Base-by-base conservation (phyloP, 2,113 vertebrate species). In the Nesogale talazaci region DNA sequence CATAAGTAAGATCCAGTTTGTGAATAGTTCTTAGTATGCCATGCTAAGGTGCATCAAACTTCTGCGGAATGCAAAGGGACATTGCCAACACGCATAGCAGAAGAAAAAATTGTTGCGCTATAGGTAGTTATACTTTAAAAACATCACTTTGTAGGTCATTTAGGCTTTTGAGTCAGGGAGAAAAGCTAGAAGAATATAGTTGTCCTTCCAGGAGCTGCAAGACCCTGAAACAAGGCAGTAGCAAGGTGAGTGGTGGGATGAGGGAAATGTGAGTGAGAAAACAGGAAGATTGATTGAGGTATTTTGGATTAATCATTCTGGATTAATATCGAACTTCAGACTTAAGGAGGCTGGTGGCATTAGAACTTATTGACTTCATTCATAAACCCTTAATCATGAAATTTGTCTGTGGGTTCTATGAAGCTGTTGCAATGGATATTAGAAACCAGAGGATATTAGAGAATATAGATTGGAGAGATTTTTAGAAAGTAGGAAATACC, bases 71-170 rank as follows among this genome's bases (percentile, higher is more conserved):
- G 29, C 76, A 56, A 77, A 29, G n/a, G 61, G 59, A 31, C 81
- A 29, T 23, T 85, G 63, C 56, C 52, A 29, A 76, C 16, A 22
- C 38, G 57, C 38, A 59, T 88, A 78, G 23, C 17, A 61, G 75
- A 72, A 70, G 70, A 86, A 81, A 81, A 52, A 36, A 36, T 70
- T n/a, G 22, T 89, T 38, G 23, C 63, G 46, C 46, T 76, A 74
- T 83, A 74, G 81, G 93, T 40, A 86, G 65, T 89, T 89, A 57
- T 67, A n/a, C 36, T 79, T 92, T n/a, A 79, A 42, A 72, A 84
- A 69, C 46, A n/a, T 79, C 14, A 57, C 14, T 57, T 42, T 82
- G 16, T 93, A 40, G 25, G 16, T 78, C 83, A n/a, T 88, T 19
- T 75, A 79, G 61, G 52, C 70, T 59, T 83, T 67, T 89, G 89